Conservation (phyloP, 2,113 vertebrate species). For the Larimichthys crocea region DNA sequence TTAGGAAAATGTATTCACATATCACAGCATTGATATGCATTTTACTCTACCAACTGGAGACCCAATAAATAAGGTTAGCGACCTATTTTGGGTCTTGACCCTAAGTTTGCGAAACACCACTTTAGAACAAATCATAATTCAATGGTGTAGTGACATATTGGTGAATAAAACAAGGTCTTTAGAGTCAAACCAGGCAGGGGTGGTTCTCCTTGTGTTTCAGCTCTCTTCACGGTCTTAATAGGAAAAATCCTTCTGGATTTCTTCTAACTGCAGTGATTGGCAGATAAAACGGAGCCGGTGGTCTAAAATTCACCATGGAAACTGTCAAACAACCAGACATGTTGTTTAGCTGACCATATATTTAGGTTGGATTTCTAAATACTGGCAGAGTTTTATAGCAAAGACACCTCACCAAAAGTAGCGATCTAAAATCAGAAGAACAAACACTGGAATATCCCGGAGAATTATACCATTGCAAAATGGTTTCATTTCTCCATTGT, state of each 20-base stretch:
- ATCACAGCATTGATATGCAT: no score
- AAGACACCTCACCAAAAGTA: constrained; percentile 22
- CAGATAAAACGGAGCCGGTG: constrained; percentile 51
- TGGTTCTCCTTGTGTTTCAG: not conserved
- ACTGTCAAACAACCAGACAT: constrained; percentile 66
- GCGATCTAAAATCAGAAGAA: constrained; percentile 36
- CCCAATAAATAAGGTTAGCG: no score
- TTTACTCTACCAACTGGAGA: no score
- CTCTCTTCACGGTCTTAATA: constrained; percentile 43
- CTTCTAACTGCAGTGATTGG: constrained; percentile 44
- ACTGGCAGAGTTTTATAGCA: constrained; percentile 31
- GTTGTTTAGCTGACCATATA: constrained; percentile 48
- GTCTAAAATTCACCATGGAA: constrained; percentile 55
- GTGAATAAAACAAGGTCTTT: not conserved
- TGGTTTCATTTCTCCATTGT: constrained; percentile 8
- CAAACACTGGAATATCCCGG: constrained; percentile 40
- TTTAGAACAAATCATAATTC: no score
- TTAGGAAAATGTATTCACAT: no score
- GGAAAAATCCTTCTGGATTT: constrained; percentile 57
- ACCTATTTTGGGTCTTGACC: no score
- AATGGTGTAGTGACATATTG: not conserved
- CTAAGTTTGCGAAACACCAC: no score
- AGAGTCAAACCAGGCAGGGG: not conserved
- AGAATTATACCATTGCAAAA: constrained; percentile 30
- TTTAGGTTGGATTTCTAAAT: constrained; percentile 62